These are phyloP conservation scores for Halictus quadricinctus DNA, from an alignment of 2,888 invertebrate species.

Conservation along the genomic window DNA sequence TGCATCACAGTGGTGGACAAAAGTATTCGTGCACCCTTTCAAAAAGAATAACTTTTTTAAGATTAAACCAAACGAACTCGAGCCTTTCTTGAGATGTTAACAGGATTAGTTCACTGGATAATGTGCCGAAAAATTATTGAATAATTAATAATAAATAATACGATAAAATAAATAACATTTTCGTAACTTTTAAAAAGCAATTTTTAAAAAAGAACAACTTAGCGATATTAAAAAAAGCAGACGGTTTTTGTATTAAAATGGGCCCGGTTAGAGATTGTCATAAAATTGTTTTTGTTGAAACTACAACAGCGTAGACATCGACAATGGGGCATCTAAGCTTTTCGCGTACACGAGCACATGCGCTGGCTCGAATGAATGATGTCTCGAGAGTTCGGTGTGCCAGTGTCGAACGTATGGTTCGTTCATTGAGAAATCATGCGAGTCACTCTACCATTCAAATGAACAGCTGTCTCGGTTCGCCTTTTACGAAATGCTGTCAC, in stretches of 20 bases:
- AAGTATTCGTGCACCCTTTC: too few relatives aligned
- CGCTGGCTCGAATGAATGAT: constrained; percentile 7
- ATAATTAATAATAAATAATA: too few relatives aligned
- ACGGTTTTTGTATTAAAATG: background rate
- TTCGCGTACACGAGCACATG: background rate
- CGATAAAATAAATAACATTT: too few relatives aligned
- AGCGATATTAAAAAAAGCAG: too few relatives aligned
- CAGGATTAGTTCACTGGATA: too few relatives aligned
- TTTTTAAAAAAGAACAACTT: too few relatives aligned
- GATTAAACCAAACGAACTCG: too few relatives aligned
- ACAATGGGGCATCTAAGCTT: background rate
- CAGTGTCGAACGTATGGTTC: background rate
- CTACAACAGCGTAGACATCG: background rate
- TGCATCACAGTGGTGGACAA: too few relatives aligned
- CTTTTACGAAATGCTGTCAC: constrained; percentile 13
- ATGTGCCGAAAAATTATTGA: too few relatives aligned
- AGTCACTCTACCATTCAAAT: background rate
- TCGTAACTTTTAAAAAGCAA: too few relatives aligned
- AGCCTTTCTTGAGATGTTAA: too few relatives aligned
- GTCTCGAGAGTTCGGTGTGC: background rate
- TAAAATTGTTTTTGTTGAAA: background rate
- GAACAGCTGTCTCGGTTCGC: constrained; percentile 1
- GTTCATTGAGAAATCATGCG: constrained; percentile 8
- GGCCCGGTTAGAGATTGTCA: background rate
- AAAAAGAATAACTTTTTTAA: too few relatives aligned